These are phyloP conservation scores for Eledone cirrhosa DNA, from an alignment of 2,888 invertebrate species.

Conservation along the genomic window DNA sequence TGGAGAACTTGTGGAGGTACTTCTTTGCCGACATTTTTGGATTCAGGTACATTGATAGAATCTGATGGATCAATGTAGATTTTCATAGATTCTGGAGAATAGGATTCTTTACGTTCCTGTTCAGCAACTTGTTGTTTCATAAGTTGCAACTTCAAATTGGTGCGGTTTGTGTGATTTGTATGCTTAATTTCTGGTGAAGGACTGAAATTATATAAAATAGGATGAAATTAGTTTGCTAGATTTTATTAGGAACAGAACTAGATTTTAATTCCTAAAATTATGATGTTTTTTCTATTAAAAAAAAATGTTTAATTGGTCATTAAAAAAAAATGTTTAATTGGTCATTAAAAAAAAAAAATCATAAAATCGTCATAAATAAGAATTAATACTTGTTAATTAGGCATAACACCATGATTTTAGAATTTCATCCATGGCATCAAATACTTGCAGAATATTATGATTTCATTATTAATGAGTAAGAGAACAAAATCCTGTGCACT, in stretches of 20 bases:
- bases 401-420: no score
- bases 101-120: conserved; percentile 23
- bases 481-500: no score
- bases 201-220: neutral
- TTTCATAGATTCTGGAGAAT: conserved; percentile 5
- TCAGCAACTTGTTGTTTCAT: conserved; percentile 26
- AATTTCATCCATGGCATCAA: no score
- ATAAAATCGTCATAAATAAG: no score
- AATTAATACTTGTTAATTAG: no score
- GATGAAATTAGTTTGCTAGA: neutral
- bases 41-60: conserved; percentile 7
- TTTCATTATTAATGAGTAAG: no score
- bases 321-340: no score
- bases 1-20: conserved; percentile 25
- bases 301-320: no score
- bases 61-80: neutral
- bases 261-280: neutral
- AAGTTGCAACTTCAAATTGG: neutral
- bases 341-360: no score
- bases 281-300: neutral
- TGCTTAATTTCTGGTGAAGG: conserved; percentile 18
- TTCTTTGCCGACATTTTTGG: conserved; percentile 21
- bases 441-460: no score
- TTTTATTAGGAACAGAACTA: neutral
- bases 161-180: conserved; percentile 18